Evolutionary conservation across 1,140 invertebrate species (phyloP), one percentile per base, ranked within the genome.

Genomic region (Ceratina calcarata): DNA sequence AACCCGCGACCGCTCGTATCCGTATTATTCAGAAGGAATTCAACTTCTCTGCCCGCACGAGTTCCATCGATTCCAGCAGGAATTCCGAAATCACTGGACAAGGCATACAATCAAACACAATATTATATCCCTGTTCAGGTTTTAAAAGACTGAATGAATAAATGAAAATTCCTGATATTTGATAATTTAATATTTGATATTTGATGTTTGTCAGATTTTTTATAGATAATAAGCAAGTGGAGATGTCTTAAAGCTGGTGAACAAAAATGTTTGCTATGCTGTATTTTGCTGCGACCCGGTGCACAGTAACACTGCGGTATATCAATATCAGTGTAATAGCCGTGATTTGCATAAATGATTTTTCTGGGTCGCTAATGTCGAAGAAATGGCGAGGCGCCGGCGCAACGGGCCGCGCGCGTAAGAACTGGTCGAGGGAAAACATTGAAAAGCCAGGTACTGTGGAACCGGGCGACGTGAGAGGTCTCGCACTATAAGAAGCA

Each of bases 401-500:
- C 1, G 12, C n/a, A 12, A 8, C 0, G 16, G 8, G 20, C 0
- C 20, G 16, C n/a, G 32, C 12, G 57, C 20, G 37, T 55, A 45
- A 51, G 24, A 10, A 45, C 37, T 22, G 27, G 13, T 13, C 12
- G 55, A 13, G 37, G 18, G 66, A 55, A 71, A 62, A 72, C 16
- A 27, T 22, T 18, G 58, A 12, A n/a, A 24, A 61, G 32, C n/a
- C 55, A 32, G 53, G 6, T 24, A 15, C 13, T 20, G 62, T 22
- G 57, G 60, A 72, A 75, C 27, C 57, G 71, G 81, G 81, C 87
- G 87, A 87, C 86, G 89, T 67, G 83, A 91, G 86, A 87, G 86
- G 82, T 87, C 85, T 83, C 81, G 80, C 86, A 80, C 78, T 83
- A 78, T 88, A 90, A 90, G 89, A 91, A 91, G 88, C 87, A 84